Percentiles rank a stretch among this genome's conserved stretches.
Conservation (phyloP, 1,140 invertebrate genomes). For the Anastatus disparis region DNA sequence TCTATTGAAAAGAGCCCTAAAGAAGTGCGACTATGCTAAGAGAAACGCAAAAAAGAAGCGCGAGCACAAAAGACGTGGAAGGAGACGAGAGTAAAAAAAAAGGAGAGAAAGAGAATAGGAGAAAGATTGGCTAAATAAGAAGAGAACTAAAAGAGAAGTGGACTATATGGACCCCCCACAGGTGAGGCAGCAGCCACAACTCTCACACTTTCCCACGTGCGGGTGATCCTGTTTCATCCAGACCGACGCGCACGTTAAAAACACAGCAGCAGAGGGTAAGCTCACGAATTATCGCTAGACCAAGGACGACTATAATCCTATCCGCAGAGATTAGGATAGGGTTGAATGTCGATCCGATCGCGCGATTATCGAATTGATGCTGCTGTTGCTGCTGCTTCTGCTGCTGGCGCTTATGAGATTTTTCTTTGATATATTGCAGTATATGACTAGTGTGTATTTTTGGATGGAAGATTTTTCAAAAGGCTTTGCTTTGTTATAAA, state of each 20-base stretch:
- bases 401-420: slow-evolving; percentile 17
- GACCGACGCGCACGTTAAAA: slow-evolving; percentile 48
- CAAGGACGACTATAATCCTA: too few relatives aligned
- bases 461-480: background rate
- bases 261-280: too few relatives aligned
- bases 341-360: background rate
- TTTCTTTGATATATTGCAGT: background rate
- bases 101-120: background rate
- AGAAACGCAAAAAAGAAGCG: background rate
- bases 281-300: too few relatives aligned
- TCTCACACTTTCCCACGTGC: slow-evolving; percentile 66
- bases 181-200: too few relatives aligned
- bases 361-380: too few relatives aligned
- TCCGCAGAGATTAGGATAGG: background rate
- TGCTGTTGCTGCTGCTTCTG: background rate
- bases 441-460: background rate
- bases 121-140: background rate
- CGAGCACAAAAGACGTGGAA: background rate
- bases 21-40: too few relatives aligned
- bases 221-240: slow-evolving; percentile 66
- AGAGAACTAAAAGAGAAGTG: background rate
- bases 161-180: slow-evolving; percentile 11
- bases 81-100: background rate
- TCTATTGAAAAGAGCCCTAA: slow-evolving; percentile 1
- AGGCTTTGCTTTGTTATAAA: too few relatives aligned